These are phyloP conservation scores for Melieria crassipennis DNA, from an alignment of 2,888 invertebrate genomes.

Conservation along the genomic window DNA sequence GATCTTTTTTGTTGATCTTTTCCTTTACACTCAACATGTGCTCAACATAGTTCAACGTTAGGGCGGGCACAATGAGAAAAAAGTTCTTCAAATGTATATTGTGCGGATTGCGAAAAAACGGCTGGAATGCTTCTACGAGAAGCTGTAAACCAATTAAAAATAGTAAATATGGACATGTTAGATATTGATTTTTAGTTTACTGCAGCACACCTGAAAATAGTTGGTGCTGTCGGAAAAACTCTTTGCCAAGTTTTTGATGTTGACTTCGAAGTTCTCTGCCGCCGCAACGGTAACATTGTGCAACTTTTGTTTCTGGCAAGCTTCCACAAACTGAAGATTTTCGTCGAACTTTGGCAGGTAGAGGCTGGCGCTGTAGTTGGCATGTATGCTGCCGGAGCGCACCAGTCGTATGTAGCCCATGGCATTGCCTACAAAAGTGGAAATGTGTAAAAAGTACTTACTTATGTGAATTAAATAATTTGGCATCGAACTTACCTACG, in stretches of 20 bases:
- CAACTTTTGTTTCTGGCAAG: slow-evolving; percentile 68
- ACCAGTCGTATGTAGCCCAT: slow-evolving; percentile 96
- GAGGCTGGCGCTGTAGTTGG: slow-evolving; percentile 88
- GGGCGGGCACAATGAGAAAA: slow-evolving; percentile 90
- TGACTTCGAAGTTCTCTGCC: slow-evolving; percentile 79
- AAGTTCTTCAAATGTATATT: slow-evolving; percentile 92
- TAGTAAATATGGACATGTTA: neutral
- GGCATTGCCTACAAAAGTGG: slow-evolving; percentile 72
- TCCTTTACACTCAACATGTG: slow-evolving; percentile 92
- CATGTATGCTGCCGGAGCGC: slow-evolving; percentile 91
- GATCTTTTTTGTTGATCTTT: slow-evolving; percentile 84
- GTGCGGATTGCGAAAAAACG: slow-evolving; percentile 85
- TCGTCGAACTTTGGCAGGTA: slow-evolving; percentile 85
- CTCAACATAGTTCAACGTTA: slow-evolving; percentile 95
- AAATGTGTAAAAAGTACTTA: neutral
- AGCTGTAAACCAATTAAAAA: slow-evolving; percentile 67
- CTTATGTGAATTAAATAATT: neutral
- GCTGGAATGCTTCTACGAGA: slow-evolving; percentile 91
- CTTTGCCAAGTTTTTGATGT: slow-evolving; percentile 79
- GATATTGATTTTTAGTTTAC: neutral
- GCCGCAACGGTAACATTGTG: slow-evolving; percentile 72
- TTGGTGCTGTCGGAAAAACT: slow-evolving; percentile 76
- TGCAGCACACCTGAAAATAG: slow-evolving; percentile 56
- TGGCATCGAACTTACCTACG: slow-evolving; percentile 72
- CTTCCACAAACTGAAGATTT: slow-evolving; percentile 72